These are phyloP conservation scores for Psophia crepitans DNA, from an alignment of 2,113 vertebrate genomes.

Conservation along the genomic window DNA sequence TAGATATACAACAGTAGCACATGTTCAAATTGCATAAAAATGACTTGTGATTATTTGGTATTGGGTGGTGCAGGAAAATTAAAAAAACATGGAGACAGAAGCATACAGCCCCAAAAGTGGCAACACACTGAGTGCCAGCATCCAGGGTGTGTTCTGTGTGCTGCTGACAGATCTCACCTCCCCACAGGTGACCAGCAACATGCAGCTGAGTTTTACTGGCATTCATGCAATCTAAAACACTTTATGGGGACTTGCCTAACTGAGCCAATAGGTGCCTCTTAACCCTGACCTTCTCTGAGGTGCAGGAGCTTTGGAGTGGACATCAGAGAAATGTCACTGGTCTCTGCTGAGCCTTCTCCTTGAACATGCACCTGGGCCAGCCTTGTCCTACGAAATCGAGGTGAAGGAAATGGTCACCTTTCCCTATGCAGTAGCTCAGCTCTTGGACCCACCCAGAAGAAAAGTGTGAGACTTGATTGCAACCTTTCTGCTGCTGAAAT, in stretches of 20 bases:
- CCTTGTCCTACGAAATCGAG: not conserved
- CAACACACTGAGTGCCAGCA: not conserved
- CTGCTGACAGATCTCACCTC: not conserved
- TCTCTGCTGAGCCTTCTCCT: not conserved
- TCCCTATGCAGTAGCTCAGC: not conserved
- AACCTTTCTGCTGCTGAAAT: not conserved
- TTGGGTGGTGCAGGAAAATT: not conserved
- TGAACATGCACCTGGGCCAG: not conserved
- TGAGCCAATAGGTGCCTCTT: not conserved
- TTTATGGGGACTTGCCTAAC: not conserved
- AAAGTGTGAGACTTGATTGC: not conserved
- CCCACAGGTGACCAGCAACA: not conserved
- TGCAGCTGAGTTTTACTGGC: not conserved
- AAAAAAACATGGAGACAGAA: not conserved
- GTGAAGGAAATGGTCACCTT: not conserved
- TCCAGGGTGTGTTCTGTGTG: rapidly evolving
- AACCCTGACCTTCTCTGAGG: not conserved
- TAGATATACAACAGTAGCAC: not conserved
- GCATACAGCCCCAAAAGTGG: not conserved
- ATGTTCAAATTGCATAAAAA: not conserved
- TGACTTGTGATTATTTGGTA: not conserved
- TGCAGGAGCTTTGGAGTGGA: not conserved
- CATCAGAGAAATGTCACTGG: not conserved
- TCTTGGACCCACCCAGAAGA: not conserved
- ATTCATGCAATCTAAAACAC: not conserved